These are phyloP conservation scores for Nemurella pictetii DNA, from an alignment of 2,888 invertebrate genomes.

Conservation along the genomic window DNA sequence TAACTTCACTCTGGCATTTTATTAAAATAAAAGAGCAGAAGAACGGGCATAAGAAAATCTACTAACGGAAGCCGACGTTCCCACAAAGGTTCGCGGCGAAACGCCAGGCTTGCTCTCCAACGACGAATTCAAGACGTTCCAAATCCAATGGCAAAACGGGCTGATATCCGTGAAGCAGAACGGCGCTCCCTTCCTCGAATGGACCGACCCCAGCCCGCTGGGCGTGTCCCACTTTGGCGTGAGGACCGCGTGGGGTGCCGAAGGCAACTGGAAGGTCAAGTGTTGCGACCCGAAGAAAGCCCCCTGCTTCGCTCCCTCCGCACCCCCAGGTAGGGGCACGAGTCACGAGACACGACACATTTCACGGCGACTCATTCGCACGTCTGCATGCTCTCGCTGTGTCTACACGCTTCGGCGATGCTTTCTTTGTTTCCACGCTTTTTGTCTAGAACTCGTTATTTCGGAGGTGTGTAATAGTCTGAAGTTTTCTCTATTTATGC, in stretches of 20 bases:
- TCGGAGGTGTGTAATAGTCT: too few relatives aligned
- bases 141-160: constrained; percentile 62
- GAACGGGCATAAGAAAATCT: neutral
- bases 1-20: neutral
- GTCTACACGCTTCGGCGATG: neutral
- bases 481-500: too few relatives aligned
- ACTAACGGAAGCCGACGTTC: neutral
- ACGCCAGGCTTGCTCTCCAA: constrained; percentile 62
- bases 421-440: too few relatives aligned
- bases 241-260: constrained; percentile 66
- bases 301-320: constrained; percentile 9
- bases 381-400: neutral
- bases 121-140: constrained; percentile 60
- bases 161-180: constrained; percentile 55
- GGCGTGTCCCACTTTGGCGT: constrained; percentile 65
- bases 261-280: constrained; percentile 63
- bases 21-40: too few relatives aligned
- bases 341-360: neutral
- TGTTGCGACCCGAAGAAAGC: constrained; percentile 46
- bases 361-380: neutral
- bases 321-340: constrained; percentile 20
- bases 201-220: constrained; percentile 63
- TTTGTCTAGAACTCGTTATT: too few relatives aligned
- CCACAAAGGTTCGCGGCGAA: constrained; percentile 57
- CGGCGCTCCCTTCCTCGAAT: constrained; percentile 61